Conservation (phyloP, 2,113 vertebrate genomes). For the Eulemur macaco region DNA sequence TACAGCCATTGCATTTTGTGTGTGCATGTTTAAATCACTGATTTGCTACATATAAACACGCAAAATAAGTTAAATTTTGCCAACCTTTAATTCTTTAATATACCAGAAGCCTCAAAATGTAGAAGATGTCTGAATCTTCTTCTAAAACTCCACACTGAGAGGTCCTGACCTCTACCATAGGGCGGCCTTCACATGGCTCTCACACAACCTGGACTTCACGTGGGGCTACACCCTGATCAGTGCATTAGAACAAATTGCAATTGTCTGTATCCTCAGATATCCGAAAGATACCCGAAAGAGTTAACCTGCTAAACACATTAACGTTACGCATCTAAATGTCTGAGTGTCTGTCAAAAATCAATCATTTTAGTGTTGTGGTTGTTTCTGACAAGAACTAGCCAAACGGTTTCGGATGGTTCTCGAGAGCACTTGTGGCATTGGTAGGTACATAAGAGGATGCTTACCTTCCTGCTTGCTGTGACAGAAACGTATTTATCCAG, state of each 20-base stretch:
- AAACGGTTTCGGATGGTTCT: background rate
- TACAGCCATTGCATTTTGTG: background rate
- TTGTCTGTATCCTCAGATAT: background rate
- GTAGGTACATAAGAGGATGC: background rate
- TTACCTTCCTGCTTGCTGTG: background rate
- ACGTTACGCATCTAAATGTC: background rate
- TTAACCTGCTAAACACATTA: background rate
- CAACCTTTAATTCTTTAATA: background rate
- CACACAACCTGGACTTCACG: background rate
- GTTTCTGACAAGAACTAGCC: background rate
- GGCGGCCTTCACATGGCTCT: background rate
- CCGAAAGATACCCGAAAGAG: background rate
- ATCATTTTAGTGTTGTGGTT: background rate
- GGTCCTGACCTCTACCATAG: background rate
- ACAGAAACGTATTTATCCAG: background rate
- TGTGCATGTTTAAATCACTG: background rate
- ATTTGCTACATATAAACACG: background rate
- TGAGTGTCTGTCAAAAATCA: constrained; percentile 6
- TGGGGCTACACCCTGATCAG: background rate
- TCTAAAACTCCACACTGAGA: background rate
- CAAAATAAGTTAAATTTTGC: background rate
- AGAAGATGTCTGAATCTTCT: background rate
- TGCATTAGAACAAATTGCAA: background rate
- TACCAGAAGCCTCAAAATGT: background rate
- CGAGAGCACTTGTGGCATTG: background rate